A percentile compares a stretch with the other conserved stretches of the same genome.
Evolutionary conservation across 2,888 invertebrate genomes (phyloP).

Genomic region (Dolichopus griseipennis): DNA sequence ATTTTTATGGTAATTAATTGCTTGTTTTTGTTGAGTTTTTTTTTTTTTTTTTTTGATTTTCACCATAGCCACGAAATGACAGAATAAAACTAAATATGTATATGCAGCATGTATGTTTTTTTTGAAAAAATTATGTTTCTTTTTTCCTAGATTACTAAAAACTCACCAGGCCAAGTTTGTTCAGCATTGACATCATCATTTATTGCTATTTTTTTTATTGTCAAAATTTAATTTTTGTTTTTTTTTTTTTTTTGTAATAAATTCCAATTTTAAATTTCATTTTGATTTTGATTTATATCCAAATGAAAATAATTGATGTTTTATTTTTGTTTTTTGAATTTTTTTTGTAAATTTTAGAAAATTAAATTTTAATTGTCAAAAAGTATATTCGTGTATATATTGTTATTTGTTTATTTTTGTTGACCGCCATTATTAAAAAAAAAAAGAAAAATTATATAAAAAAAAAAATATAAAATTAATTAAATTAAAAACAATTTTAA

Average conservation of each 20-base stretch:
- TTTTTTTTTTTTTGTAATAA: background rate
- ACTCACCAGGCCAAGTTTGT: slow-evolving; percentile 9
- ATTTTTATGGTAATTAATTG: background rate
- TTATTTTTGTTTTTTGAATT: background rate
- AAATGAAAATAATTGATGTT: background rate
- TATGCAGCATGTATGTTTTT: too few relatives aligned
- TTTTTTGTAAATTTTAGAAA: too few relatives aligned
- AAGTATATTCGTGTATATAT: too few relatives aligned
- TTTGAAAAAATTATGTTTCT: too few relatives aligned
- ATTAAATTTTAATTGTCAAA: too few relatives aligned
- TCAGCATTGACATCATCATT: background rate
- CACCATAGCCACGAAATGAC: too few relatives aligned
- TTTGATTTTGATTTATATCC: too few relatives aligned
- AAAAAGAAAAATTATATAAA: background rate
- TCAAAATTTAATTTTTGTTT: background rate
- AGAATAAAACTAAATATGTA: too few relatives aligned
- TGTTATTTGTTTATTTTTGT: background rate
- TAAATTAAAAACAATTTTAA: too few relatives aligned
- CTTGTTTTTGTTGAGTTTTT: background rate
- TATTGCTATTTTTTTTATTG: background rate
- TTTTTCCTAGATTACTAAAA: background rate
- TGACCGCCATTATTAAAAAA: background rate
- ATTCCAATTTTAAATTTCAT: too few relatives aligned
- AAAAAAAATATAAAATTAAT: background rate
- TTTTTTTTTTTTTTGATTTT: too few relatives aligned